Conservation (phyloP, 2,797 vertebrate genomes). For the Cirrhinus molitorella region DNA sequence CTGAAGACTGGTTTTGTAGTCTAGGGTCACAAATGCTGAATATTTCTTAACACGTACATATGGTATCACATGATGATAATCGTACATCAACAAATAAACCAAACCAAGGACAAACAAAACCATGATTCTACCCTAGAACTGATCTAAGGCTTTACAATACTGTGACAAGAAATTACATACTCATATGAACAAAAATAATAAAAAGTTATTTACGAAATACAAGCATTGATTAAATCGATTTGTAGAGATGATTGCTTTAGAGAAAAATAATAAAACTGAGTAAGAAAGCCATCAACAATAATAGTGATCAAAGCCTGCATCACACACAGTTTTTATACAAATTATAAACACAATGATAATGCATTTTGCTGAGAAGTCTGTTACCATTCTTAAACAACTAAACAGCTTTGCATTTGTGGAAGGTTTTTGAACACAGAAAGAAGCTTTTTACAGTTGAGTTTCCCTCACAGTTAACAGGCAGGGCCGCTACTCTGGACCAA, state of each 20-base stretch:
- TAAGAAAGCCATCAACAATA: not conserved
- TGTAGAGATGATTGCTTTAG: not conserved
- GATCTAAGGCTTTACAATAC: not conserved
- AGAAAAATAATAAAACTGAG: not conserved
- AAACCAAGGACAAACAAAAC: not conserved
- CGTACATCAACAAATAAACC: no score
- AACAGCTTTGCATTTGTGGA: not conserved
- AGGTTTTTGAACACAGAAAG: not conserved
- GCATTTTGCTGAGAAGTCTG: not conserved
- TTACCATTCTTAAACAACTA: not conserved
- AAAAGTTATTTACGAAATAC: not conserved
- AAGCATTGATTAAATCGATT: not conserved
- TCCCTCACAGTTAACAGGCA: not conserved
- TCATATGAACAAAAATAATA: not conserved
- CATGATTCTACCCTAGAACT: not conserved
- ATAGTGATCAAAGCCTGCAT: not conserved
- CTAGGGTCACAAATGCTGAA: no score
- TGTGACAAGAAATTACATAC: not conserved
- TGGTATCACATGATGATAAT: no score
- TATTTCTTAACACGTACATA: no score
- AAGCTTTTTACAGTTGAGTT: not conserved
- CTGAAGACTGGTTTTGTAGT: no score
- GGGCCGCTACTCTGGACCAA: not conserved
- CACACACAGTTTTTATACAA: not conserved
- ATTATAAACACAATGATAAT: not conserved